Percentiles rank a stretch among this genome's conserved stretches.
These are phyloP conservation scores for Entomyzon cyanotis DNA, from an alignment of 2,113 vertebrate species.

Conservation along the genomic window DNA sequence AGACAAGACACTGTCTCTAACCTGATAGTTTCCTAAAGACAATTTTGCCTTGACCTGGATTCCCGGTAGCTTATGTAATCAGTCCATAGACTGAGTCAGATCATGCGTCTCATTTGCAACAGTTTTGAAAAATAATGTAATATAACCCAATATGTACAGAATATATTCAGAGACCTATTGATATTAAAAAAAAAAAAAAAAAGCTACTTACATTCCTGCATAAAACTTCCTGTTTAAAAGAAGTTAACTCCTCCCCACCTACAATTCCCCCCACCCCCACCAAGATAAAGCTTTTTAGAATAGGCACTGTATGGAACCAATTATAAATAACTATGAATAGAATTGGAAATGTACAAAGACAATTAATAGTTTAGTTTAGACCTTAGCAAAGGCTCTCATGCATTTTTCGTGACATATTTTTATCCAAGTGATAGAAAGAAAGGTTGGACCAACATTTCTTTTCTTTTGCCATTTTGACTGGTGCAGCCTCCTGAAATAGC, in stretches of 20 bases:
- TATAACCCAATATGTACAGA: background rate
- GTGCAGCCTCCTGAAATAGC: background rate
- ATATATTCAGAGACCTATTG: background rate
- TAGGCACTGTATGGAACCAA: background rate
- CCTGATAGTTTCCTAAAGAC: background rate
- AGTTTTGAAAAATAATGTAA: background rate
- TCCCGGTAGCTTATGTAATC: background rate
- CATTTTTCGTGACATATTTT: background rate
- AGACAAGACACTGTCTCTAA: background rate
- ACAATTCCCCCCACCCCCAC: background rate
- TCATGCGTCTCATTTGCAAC: background rate
- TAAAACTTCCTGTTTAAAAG: background rate
- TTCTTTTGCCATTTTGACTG: background rate
- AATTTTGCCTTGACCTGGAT: conserved; percentile 20
- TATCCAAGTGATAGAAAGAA: background rate
- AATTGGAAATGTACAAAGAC: background rate
- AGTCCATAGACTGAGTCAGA: background rate
- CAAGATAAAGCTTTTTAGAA: background rate
- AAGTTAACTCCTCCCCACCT: background rate
- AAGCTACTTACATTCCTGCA: background rate
- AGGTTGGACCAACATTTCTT: background rate
- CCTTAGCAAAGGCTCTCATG: background rate
- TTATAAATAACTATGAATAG: background rate
- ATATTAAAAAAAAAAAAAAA: background rate
- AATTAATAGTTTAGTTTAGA: background rate